Evolutionary conservation across 2,888 invertebrate genomes (phyloP), one percentile per base, ranked within the genome.

Genomic region (Hirudinaria manillensis): DNA sequence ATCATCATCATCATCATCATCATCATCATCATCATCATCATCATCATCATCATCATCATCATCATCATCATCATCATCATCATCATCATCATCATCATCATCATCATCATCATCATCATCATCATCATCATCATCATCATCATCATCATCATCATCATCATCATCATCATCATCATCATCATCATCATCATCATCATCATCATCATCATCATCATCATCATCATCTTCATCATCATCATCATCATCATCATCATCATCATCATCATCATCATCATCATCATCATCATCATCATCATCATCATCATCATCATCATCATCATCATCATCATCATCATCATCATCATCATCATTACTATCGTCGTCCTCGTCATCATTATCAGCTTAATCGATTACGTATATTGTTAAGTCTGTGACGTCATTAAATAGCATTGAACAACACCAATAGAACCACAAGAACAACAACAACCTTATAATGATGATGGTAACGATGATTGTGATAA

Each of bases 71-170:
- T 74, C 56, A 2, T 38, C 74, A 65, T 67, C 67, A 36, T 74
- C 75, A 67, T 75, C 76, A 34, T 71, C 71, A 55, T 74, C 74
- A 19, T 74, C 66, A 21, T 73, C 73, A 27, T 73, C 73, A 61
- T 73, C 73, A 61, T 70, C 76, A 53, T 76, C 76, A 53, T 70
- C 76, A 34, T 74, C 74, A 67, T 74, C 76, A 29, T 76, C 77
- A 65, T 74, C 77, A 34, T 73, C 75, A 45, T 76, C 75, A 32
- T 71, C 77, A 34, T 66, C 76, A 45, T 70, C 77, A 27, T 61
- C 67, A 21, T 74, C 77, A 56, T 68, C 72, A 16, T 76, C 74
- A 21, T 75, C 74, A 56, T 72, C 56, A 36, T 38, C 53, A 53
- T 61, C 70, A 55, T 61, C 68, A 36, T 65, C 53, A 67, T 70